phyloP scores from a whole-genome alignment of 2,888 invertebrate genomes.

The Balanococcus diminutus region DNA sequence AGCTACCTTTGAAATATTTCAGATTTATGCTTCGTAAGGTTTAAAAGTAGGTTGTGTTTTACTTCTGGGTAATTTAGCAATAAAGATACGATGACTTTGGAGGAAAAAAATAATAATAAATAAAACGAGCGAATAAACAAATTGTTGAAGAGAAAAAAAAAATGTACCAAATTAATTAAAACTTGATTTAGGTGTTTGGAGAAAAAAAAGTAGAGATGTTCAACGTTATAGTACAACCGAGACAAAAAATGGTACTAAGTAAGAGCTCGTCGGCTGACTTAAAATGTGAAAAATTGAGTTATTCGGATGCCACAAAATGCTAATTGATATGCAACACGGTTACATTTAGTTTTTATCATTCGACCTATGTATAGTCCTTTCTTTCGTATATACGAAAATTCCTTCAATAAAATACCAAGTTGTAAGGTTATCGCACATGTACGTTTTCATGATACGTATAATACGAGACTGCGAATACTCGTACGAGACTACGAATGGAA shows the following conservation, averaged over 20 bases:
- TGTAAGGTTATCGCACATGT: not conserved
- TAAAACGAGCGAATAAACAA: not conserved
- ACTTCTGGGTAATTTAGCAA: not conserved
- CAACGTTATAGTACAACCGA: not conserved
- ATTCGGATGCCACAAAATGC: not conserved
- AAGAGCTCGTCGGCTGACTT: not conserved
- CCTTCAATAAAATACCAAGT: not conserved
- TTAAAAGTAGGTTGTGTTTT: not conserved
- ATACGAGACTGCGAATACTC: no score
- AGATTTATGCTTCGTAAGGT: not conserved
- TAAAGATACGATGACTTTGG: not conserved
- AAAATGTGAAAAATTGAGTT: not conserved
- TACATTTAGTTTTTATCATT: slow-evolving; percentile 29
- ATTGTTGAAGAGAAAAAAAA: not conserved
- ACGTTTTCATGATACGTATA: not conserved
- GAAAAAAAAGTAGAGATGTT: not conserved
- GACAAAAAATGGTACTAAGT: not conserved
- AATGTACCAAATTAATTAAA: not conserved
- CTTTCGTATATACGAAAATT: slow-evolving; percentile 12
- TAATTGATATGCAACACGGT: slow-evolving; percentile 35
- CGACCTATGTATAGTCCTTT: not conserved
- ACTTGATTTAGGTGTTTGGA: not conserved
- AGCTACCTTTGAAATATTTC: slow-evolving; percentile 19
- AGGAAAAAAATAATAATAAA: not conserved
- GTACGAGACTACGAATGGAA: not conserved